A percentile compares a stretch with the other conserved stretches of the same genome.
Conservation (phyloP, 2,113 vertebrate genomes). For the Ammodytes dubius region DNA sequence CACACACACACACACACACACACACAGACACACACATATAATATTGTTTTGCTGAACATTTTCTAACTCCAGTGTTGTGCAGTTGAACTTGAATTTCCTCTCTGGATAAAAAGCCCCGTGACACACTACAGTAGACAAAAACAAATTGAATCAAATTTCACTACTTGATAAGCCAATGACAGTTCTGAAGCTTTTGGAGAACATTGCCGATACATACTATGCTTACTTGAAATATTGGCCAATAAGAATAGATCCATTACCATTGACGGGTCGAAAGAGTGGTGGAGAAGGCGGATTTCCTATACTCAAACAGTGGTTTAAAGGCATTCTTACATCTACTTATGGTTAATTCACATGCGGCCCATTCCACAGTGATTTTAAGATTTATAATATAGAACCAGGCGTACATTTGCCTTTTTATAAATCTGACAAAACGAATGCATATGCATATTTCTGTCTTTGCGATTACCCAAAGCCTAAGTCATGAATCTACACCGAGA, state of each 20-base stretch:
- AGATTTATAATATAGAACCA: not conserved
- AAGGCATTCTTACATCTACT: not conserved
- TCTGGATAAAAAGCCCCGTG: not conserved
- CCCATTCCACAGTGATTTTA: not conserved
- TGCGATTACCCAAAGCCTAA: not conserved
- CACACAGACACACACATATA: slow-evolving; percentile 1
- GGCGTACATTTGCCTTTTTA: not conserved
- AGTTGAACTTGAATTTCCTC: not conserved
- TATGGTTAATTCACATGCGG: not conserved
- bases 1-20: slow-evolving; percentile 3
- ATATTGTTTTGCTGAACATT: not conserved
- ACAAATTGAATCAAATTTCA: no score
- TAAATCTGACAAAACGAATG: not conserved
- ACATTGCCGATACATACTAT: no score
- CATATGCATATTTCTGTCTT: not conserved
- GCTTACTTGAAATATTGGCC: no score
- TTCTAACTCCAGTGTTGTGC: not conserved
- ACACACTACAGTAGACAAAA: not conserved
- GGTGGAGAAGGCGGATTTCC: not conserved
- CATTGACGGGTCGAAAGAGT: not conserved
- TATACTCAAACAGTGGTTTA: not conserved
- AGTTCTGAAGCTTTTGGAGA: not conserved
- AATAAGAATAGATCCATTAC: no score
- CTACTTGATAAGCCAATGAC: not conserved
- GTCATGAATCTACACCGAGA: not conserved